Evolutionary conservation across 2,888 invertebrate genomes (phyloP), one percentile per base, ranked within the genome.

Genomic region (Pogonocherus hispidulus): DNA sequence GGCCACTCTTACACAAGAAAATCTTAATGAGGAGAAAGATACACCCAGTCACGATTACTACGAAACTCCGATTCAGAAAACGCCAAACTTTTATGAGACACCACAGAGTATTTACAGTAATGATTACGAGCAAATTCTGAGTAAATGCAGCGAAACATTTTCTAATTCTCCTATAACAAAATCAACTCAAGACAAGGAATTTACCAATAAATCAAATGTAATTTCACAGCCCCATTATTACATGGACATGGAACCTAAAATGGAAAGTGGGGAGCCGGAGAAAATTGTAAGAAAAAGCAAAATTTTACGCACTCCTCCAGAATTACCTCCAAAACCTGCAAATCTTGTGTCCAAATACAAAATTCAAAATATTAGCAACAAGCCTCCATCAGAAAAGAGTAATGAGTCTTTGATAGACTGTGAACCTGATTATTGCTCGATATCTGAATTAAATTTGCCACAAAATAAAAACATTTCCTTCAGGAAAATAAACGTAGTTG

Each of bases 291-390:
- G 83, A 37, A 84, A 82, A 69, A 83, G 80, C 66, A 90, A 91
- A 84, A 90, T 90, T 70, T 87, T 90, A 78, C 86, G 91, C 80
- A 89, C 89, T 73, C 93, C 93, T 67, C 93, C 93, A 63, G 92
- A 93, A 73, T 85, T 94, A 82, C 93, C 94, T 69, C 92, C 94
- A 51, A 93, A 94, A 86, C 93, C 94, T 78, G 90, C 91, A 76
- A 92, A 92, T 85, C 87, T 92, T 78, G 87, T 90, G 80, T 91
- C 87, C 80, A 92, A 89, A 88, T 91, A 87, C 87, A 91, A 88
- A 88, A 88, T 88, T 79, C 88, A 74, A 55, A 66, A 64, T 52
- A 32, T 72, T 44, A 46, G 71, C 9, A 73, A 71, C 47, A 75
- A 74, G 19, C 68, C 78, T 77, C 49, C 80, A 49, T 73, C 77